Evolutionary conservation across 2,888 invertebrate species (phyloP), one percentile per base, ranked within the genome.

Genomic region (Alloscopus bannaensis): DNA sequence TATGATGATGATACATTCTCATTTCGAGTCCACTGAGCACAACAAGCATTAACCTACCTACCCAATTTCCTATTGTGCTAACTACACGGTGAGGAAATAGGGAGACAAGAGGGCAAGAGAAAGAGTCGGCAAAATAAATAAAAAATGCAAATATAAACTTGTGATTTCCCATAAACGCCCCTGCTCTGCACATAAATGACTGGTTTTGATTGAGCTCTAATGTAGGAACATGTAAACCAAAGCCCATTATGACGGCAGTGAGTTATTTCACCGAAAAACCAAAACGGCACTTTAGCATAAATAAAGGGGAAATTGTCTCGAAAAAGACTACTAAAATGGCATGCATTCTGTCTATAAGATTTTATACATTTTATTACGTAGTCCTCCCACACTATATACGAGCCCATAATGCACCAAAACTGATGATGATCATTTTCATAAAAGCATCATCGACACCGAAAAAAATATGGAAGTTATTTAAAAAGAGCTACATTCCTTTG

Each of bases 351-450:
- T n/a, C n/a, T n/a, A n/a, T n/a, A n/a, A n/a, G n/a, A n/a, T n/a
- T n/a, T n/a, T n/a, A n/a, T n/a, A n/a, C n/a, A n/a, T n/a, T n/a
- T n/a, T n/a, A n/a, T n/a, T n/a, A n/a, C n/a, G n/a, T n/a, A n/a
- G n/a, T n/a, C n/a, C n/a, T n/a, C n/a, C n/a, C n/a, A n/a, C n/a
- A n/a, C n/a, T n/a, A n/a, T n/a, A n/a, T n/a, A n/a, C n/a, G n/a
- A n/a, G n/a, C n/a, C n/a, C n/a, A n/a, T n/a, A n/a, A n/a, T n/a
- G n/a, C n/a, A n/a, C n/a, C 18, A 45, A 66, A 31, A 20, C 22
- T 66, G 50, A 66, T 66, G 29, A 68, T n/a, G 24, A 68, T 68
- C 55, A 40, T 68, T 68, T 55, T 68, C 68, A 68, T 68, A 68
- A 55, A 66, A 68, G 24, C 26, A 36, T 55, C 65, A 66, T 66